Evolutionary conservation across 1,140 invertebrate species (phyloP), one percentile per base, ranked within the genome.

Genomic region (Proctacanthus coquilletti): DNA sequence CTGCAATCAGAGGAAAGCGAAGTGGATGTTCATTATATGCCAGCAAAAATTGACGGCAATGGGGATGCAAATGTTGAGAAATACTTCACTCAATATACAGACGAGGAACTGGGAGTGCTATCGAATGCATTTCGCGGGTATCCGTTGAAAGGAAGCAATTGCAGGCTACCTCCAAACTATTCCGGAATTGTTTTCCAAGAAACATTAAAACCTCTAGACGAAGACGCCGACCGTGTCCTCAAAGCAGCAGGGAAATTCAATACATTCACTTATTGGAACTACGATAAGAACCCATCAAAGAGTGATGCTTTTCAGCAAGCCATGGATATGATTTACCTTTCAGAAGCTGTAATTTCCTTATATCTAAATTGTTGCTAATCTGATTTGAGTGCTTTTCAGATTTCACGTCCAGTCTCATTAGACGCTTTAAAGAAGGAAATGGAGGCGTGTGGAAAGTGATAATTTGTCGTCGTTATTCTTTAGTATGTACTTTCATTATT

Each of bases 231-330:
- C 17, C 60, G 75, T 17, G 69, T 69, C 47, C 63, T 79, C 5
- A 65, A 70, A 42, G 53, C 70, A 0, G 66, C 63, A 0, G 64
- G 71, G 15, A 66, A 47, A 11, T 83, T 84, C 56, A 55, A 70
- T 11, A 50, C 69, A 5, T 70, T 84, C 27, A 73, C 66, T 1
- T 79, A 76, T 50, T 85, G 81, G 81, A 84, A 84, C 55, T 80
- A 79, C 59, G 79, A 83, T 47, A 77, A 71, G 58, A 52, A 68
- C 8, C 76, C 80, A 27, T 72, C 69, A 3, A 66, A 68, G 42
- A 72, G 74, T 47, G 80, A 84, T 61, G 51, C 64, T 9, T 60
- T 80, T 39, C 44, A 62, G 9, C 68, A 74, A 46, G 71, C 76
- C 5, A 41, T 83, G n/a, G 65, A 79, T 41, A 80, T 77, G 75